These are phyloP conservation scores for Cynodonichthys magdalenae DNA, from an alignment of 2,797 vertebrate genomes.

Conservation along the genomic window DNA sequence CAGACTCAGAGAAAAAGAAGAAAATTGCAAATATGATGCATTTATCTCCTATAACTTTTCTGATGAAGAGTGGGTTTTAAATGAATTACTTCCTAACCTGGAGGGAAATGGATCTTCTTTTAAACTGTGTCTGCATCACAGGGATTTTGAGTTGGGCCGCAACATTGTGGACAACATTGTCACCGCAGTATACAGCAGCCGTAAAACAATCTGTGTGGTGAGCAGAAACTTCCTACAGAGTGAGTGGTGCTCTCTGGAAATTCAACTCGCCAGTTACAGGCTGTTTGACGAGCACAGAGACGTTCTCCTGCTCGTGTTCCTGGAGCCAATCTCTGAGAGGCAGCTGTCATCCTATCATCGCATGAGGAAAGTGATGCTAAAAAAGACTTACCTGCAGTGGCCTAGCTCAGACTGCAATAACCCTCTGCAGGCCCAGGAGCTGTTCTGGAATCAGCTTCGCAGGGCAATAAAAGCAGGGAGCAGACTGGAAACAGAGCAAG, in stretches of 20 bases:
- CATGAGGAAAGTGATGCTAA: constrained; percentile 89
- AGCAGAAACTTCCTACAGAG: constrained; percentile 86
- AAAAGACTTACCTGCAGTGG: constrained; percentile 89
- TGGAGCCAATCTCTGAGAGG: constrained; percentile 82
- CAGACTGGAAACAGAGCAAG: constrained; percentile 43
- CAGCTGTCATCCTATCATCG: constrained; percentile 85
- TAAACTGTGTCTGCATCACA: constrained; percentile 82
- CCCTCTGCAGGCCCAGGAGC: constrained; percentile 74
- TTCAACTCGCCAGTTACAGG: constrained; percentile 88
- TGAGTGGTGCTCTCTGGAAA: constrained; percentile 91
- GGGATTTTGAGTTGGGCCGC: constrained; percentile 82
- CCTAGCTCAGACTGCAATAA: constrained; percentile 74
- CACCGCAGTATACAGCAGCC: constrained; percentile 84
- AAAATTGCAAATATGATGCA: constrained; percentile 84
- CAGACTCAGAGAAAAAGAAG: constrained; percentile 76
- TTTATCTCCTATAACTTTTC: constrained; percentile 89
- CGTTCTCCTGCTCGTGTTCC: constrained; percentile 85
- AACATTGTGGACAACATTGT: constrained; percentile 88
- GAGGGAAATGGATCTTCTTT: constrained; percentile 74
- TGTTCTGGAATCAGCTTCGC: constrained; percentile 86
- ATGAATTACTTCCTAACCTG: constrained; percentile 79
- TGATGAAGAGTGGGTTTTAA: constrained; percentile 86
- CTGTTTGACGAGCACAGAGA: constrained; percentile 88
- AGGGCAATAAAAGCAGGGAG: constrained; percentile 74
- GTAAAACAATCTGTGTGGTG: constrained; percentile 88